These are phyloP conservation scores for Trichechus manatus DNA, from an alignment of 2,113 vertebrate species.

Conservation along the genomic window DNA sequence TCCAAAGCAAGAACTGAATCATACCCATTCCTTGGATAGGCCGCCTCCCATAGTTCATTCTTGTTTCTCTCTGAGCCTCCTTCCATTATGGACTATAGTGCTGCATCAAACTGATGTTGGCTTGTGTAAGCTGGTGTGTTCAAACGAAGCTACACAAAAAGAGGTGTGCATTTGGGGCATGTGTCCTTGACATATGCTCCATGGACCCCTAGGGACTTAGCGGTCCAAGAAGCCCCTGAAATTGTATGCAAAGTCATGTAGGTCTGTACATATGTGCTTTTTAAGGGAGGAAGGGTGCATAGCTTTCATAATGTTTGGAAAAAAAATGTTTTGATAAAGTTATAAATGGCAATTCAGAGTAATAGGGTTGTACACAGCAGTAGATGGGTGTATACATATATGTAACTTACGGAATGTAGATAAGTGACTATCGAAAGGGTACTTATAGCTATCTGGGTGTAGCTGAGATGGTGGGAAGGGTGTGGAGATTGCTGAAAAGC, in stretches of 20 bases:
- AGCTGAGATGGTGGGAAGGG: background rate
- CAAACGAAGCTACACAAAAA: background rate
- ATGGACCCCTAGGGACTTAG: background rate
- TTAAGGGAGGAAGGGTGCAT: background rate
- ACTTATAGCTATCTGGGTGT: background rate
- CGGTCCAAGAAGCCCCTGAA: background rate
- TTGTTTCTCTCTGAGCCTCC: background rate
- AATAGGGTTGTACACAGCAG: background rate
- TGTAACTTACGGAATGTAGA: background rate
- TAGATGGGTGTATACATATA: background rate
- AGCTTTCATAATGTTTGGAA: background rate
- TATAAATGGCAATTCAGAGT: slow-evolving; percentile 4
- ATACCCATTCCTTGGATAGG: background rate
- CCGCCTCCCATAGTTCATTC: background rate
- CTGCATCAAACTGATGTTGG: background rate
- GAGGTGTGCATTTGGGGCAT: background rate
- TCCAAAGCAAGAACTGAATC: background rate
- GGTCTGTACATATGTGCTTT: background rate
- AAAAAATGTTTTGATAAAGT: slow-evolving; percentile 22
- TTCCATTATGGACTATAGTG: background rate
- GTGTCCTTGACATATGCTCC: background rate
- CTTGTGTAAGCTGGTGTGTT: background rate
- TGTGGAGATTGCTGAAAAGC: background rate
- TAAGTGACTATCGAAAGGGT: background rate
- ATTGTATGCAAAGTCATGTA: background rate